phyloP scores from a whole-genome alignment of 2,797 vertebrate species.

The Hydrophis major region DNA sequence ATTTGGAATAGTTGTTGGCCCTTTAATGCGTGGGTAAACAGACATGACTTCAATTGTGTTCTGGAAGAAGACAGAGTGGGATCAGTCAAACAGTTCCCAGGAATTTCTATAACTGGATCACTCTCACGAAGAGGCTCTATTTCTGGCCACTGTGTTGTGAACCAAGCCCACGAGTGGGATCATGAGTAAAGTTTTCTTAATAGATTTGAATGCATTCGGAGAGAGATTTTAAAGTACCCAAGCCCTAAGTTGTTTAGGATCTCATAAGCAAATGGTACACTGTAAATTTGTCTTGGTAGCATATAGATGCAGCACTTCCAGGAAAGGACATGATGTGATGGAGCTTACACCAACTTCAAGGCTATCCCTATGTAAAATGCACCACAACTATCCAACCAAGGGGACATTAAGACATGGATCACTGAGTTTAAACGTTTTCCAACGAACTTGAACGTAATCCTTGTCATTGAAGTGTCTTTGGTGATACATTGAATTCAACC shows the following conservation, averaged over 20 bases:
- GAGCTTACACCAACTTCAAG: not conserved
- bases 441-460: not conserved
- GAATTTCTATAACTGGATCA: not conserved
- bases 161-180: not conserved
- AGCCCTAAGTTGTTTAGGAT: not conserved
- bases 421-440: not conserved
- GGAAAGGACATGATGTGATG: not conserved
- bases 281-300: not conserved
- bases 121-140: not conserved
- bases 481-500: not conserved
- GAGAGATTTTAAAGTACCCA: not conserved
- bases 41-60: not conserved
- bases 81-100: not conserved
- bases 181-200: not conserved
- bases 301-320: not conserved
- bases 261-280: not conserved
- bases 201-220: not conserved
- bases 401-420: not conserved
- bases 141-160: not conserved
- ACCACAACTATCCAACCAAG: not conserved
- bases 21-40: not conserved
- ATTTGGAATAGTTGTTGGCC: not conserved
- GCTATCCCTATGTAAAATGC: not conserved
- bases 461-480: not conserved
- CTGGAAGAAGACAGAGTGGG: not conserved